A percentile compares a stretch with the other conserved stretches of the same genome.
Conservation (phyloP, 2,113 vertebrate genomes). For the Coturnix japonica region DNA sequence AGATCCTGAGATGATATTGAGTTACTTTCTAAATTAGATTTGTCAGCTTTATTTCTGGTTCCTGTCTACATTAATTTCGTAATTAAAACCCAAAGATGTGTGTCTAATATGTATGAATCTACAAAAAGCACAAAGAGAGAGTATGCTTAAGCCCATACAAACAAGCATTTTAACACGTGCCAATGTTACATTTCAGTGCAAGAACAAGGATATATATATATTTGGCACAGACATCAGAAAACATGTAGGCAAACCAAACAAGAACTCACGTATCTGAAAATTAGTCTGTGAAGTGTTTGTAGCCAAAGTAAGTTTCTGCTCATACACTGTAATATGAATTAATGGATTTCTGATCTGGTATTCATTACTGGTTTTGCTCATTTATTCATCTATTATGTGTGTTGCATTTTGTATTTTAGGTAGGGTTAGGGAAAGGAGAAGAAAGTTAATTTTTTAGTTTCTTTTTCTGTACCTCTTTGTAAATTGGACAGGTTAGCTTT, state of each 20-base stretch:
- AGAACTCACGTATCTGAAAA: conserved; percentile 47
- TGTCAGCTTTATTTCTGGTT: conserved; percentile 64
- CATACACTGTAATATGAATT: conserved; percentile 36
- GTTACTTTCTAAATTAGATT: conserved; percentile 64
- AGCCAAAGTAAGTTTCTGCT: not conserved
- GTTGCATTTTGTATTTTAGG: not conserved
- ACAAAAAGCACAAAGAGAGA: conserved; percentile 19
- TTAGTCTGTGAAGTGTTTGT: conserved; percentile 41
- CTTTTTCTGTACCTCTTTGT: conserved; percentile 9
- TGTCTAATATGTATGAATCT: conserved; percentile 63
- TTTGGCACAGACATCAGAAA: conserved; percentile 16
- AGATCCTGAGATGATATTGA: conserved; percentile 40
- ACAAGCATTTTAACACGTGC: conserved; percentile 28
- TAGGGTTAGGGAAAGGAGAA: not conserved
- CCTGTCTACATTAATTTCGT: conserved; percentile 66
- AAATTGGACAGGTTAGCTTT: not conserved
- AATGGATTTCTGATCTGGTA: not conserved
- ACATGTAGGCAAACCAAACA: conserved; percentile 26
- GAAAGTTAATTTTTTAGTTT: not conserved
- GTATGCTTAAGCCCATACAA: not conserved
- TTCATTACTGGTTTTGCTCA: not conserved
- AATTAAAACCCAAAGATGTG: conserved; percentile 70
- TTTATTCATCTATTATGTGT: not conserved
- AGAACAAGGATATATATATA: not conserved
- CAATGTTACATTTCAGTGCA: not conserved